Evolutionary conservation across 2,113 vertebrate species (phyloP), one percentile per base, ranked within the genome.

Genomic region (Rhea americana): DNA sequence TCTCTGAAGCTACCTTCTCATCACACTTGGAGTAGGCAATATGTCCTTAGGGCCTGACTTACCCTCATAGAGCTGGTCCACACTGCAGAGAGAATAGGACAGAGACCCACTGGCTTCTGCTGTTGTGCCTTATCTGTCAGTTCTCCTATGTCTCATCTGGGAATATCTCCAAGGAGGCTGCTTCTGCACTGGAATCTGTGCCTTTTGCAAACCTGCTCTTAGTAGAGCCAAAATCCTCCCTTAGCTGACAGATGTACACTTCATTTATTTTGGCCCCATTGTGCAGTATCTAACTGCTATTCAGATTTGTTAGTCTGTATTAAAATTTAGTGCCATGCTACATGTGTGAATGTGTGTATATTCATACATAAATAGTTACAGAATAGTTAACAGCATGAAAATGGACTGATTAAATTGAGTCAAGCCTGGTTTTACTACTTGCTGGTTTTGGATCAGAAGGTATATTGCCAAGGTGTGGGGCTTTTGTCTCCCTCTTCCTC

Each of bases 21-120:
- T 87, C 2, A 1, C 3, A 0, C 30, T 89, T 5, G 2, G 37
- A 73, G 32, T 14, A 89, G 70, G 35, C 48, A 61, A 28, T 72
- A 41, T 78, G 48, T 62, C 22, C 53, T 70, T 76, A 35, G 9
- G 25, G 56, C n/a, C 22, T 72, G 48, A 28, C 58, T 76, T 53
- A 61, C 19, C 19, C 28, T 50, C 24, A 22, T 56, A 5, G 28
- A 75, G 26, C 51, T 32, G 53, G 39, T 35, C 53, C 0, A 0
- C 84, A 13, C 58, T 45, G 21, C 20, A 66, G 62, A 81, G 66
- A 39, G 84, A 82, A 70, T 6, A 56, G 7, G 45, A 68, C 32
- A 28, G 2, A 55, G 16, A 13, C 19, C 67, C 32, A 10, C 18
- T 77, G 51, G 35, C 16, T 70, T 56, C 50, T 59, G 59, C 50